A percentile compares a stretch with the other conserved stretches of the same genome.
These are phyloP conservation scores for Lamproptera curius DNA, from an alignment of 2,888 invertebrate genomes.

Conservation along the genomic window DNA sequence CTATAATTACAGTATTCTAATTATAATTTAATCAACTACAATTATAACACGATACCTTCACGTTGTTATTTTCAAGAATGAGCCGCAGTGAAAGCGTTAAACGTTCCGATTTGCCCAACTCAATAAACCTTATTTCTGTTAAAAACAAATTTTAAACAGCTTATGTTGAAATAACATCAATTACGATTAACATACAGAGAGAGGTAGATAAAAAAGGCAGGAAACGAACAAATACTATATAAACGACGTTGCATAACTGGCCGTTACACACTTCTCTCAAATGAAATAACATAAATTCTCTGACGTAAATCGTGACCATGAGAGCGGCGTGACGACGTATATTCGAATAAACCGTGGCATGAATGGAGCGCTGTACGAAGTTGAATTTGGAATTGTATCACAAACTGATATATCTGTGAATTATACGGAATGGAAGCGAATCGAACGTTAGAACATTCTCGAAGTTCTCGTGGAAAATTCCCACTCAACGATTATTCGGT, in stretches of 20 bases:
- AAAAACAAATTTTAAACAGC: no score
- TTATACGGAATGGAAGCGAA: neutral
- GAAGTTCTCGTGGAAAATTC: constrained; percentile 41
- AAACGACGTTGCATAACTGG: neutral
- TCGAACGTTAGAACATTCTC: constrained; percentile 32
- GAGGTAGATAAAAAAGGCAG: no score
- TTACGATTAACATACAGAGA: no score
- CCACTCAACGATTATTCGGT: constrained; percentile 29
- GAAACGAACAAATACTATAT: no score
- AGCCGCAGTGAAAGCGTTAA: no score
- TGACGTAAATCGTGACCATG: constrained; percentile 1
- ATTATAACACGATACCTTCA: no score
- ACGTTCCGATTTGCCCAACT: no score
- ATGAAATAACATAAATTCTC: neutral
- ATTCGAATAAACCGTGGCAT: neutral
- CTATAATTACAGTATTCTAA: no score
- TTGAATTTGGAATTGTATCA: constrained; percentile 1
- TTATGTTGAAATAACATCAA: no score
- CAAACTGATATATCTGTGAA: constrained; percentile 21
- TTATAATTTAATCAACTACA: no score
- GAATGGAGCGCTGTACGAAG: neutral
- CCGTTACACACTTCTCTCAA: neutral
- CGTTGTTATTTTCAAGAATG: no score
- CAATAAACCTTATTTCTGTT: no score
- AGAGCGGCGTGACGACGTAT: neutral